phyloP scores from a whole-genome alignment of 1,140 invertebrate genomes.

The Neotoxoptera formosana region DNA sequence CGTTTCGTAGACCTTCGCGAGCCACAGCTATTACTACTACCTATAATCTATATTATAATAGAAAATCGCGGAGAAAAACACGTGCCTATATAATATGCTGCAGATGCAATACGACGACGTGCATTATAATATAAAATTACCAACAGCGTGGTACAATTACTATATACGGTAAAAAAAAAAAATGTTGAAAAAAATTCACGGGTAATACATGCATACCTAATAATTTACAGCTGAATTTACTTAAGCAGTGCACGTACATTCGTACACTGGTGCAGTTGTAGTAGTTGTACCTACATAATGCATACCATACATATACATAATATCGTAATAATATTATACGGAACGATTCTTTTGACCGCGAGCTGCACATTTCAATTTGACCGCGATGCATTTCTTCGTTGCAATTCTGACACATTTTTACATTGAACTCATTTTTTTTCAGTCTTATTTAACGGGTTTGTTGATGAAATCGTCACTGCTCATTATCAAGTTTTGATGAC shows the following conservation, averaged over 20 bases:
- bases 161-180: background rate
- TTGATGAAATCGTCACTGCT: no score
- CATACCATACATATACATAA: background rate
- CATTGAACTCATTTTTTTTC: background rate
- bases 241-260: background rate
- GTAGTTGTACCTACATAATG: background rate
- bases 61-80: constrained; percentile 1
- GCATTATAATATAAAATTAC: background rate
- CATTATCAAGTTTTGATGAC: background rate
- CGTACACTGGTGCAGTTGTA: background rate
- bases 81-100: background rate
- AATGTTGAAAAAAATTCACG: background rate
- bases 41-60: background rate
- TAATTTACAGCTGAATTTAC: background rate
- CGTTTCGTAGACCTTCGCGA: background rate
- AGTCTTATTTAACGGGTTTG: background rate
- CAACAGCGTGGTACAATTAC: background rate
- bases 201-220: background rate
- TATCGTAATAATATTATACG: background rate
- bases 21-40: no score
- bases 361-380: background rate
- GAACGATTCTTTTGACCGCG: background rate
- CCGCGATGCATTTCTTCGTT: background rate
- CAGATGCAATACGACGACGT: background rate
- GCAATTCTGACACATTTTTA: background rate